Evolutionary conservation across 92 coral and sea anemone genomes (phyloP), one percentile per base, ranked within the genome.

Genomic region (Zoanthus sociatus): DNA sequence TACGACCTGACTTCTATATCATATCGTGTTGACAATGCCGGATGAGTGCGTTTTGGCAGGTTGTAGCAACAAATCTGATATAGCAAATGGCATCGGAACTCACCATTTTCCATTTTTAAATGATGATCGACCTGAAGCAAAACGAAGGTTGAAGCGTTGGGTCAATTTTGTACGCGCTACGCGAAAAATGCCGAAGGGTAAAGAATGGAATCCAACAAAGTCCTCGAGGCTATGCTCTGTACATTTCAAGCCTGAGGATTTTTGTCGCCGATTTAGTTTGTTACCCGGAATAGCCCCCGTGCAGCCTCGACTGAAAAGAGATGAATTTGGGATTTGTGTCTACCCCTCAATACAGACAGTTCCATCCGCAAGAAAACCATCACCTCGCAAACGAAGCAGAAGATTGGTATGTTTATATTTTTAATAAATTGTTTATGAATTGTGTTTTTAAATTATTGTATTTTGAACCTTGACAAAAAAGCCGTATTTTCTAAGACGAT

Each of bases 121-220:
- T 11, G 77, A 72, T 18, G 77, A 72, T 31, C 77, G 37, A 21
- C 77, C 77, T 37, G 53, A 72, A 72, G 77, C 77, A 31, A 72
- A 72, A 72, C 32, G 77, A 72, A 72, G 77, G 77, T 72, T 72
- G 77, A 72, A 18, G 53, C 77, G 76, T 30, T 71, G 31, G 76
- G 76, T 71, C 33, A 71, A 71, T 71, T 71, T 71, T 30, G 76
- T 33, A 71, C 76, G 76, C 31, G 51, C 76, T 6, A 71, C 76
- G 37, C 76, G 76, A 71, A 71, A 71, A 71, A 71, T 71, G 76
- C 33, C 37, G 76, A 71, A 71, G 33, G 76, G 51, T 4, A 71
- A 71, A 30, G 76, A 71, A 30, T 71, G 76, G 76, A 71, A 71
- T 20, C 76, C 76, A 71, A n/a, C 33, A 30, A 71, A 71, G 51